A percentile compares a stretch with the other conserved stretches of the same genome.
phyloP scores from a whole-genome alignment of 2,113 vertebrate species.

The Sisor rabdophorus region DNA sequence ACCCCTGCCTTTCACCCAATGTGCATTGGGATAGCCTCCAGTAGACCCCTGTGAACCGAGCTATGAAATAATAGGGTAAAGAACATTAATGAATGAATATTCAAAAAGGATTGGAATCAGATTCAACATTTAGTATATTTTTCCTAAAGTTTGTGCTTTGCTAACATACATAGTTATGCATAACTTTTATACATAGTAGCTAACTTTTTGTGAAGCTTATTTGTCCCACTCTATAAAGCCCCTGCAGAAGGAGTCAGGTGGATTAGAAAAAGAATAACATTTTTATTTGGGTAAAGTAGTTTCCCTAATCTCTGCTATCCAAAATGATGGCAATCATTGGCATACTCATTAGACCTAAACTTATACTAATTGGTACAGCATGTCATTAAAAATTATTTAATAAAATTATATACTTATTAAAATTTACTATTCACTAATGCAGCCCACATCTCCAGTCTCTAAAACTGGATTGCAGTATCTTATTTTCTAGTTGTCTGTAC shows the following conservation, averaged over 20 bases:
- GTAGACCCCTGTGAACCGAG: too few species aligned
- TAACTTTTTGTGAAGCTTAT: constrained; percentile 34
- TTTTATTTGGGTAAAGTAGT: neutral
- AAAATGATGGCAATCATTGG: constrained; percentile 63
- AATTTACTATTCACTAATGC: constrained; percentile 31
- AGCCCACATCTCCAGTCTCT: constrained; percentile 45
- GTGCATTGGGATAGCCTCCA: too few species aligned
- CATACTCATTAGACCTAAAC: constrained; percentile 59
- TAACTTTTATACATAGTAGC: too few species aligned
- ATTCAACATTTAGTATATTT: constrained; percentile 25
- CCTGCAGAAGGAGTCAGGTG: constrained; percentile 34
- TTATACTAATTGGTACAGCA: constrained; percentile 40
- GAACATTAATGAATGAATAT: too few species aligned
- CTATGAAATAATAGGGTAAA: too few species aligned
- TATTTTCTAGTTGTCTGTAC: constrained; percentile 7
- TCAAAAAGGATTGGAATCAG: constrained; percentile 1
- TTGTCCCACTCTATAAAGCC: constrained; percentile 19
- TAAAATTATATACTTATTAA: constrained; percentile 33
- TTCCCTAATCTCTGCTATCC: constrained; percentile 16
- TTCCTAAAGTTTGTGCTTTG: constrained; percentile 48
- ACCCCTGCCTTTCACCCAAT: too few species aligned
- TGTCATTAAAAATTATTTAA: constrained; percentile 38
- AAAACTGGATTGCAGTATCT: neutral
- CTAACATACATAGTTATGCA: too few species aligned
- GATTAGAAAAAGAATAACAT: constrained; percentile 28